Base-by-base conservation (phyloP, 2,797 vertebrate species). In the Hafferia zeledoni region DNA sequence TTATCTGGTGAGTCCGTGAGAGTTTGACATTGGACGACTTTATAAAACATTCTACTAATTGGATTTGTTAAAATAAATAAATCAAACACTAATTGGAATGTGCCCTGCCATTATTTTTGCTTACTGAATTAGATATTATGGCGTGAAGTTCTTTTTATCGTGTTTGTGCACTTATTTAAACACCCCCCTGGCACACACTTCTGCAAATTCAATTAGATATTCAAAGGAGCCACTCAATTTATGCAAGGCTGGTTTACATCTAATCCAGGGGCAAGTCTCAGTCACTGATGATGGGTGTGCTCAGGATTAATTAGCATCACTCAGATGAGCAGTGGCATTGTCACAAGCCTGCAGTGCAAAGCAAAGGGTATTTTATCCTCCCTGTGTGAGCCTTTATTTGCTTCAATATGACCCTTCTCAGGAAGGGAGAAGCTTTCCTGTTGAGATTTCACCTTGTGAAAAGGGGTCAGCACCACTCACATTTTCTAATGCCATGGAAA, bases 21-120 rank as follows among this genome's bases (percentile, higher is more conserved):
- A 95, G 74, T 97, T 97, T 98, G 98, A 98, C 98, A 98, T 98
- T 98, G 97, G 97, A 98, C 97, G 96, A 98, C 97, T 98, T 98
- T 98, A 98, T 98, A 97, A 97, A 98, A 98, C 94, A 97, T 98
- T 95, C 96, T 91, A 91, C 96, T 98, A 98, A 98, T 98, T 98
- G 97, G 97, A 97, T 98, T 98, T 98, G 97, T 98, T 98, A 98
- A 98, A 98, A 97, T 97, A 98, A 98, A 98, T 98, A 98, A 98
- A 98, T 98, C 98, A 98, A 97, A 97, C 93, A 65, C 97, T 98
- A 98, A 98, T 98, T 98, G 97, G 97, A 94, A 98, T 35, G 87
- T 97, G 97, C 97, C 96, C 95, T 97, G 96, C 96, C 97, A 98
- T 98, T 98, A 98, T 98, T 98, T 98, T 98, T 98, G 97, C 97